Base-by-base conservation (phyloP, 1,140 invertebrate species). In the Conopomorpha cramerella region DNA sequence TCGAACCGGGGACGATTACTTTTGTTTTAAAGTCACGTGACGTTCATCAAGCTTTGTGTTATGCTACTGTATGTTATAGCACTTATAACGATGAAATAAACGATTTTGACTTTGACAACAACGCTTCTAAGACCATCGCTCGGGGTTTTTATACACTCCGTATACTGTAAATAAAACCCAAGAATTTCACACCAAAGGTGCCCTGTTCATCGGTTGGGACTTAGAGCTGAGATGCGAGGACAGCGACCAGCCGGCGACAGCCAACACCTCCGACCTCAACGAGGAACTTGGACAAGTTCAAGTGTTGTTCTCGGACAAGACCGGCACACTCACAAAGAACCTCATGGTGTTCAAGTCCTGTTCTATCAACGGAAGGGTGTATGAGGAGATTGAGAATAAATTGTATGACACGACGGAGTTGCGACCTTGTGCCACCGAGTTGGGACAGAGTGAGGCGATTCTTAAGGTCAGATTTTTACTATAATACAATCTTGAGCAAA, bases 341-440 rank as follows among this genome's bases (percentile, higher is more conserved):
- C 85, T 97, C 3, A 99, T 99, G 97, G 92, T 95, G 52, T 99
- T 98, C 62, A 95, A 96, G 61, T 81, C 87, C n/a, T 95, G 92
- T 55, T 88, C 91, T 0, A 86, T 98, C n/a, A 91, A 82, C 12
- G 92, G 90, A 0, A 79, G 80, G n/a, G 78, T 90, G 13, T 97
- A 91, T 61, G 79, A 78, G 7, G 77, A 87, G 43, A 81, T 80
- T 27, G 77, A 83, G 16, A 80, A 78, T 0, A 58, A 60, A 38
- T 46, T 85, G 8, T 81, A 81, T 31, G 49, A 74, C n/a, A 57
- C 84, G 3, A 70, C 65, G n/a, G n/a, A n/a, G n/a, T n/a, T n/a
- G n/a, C n/a, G n/a, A n/a, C n/a, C n/a, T n/a, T n/a, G n/a, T n/a
- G n/a, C n/a, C n/a, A n/a, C n/a, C 12, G 46, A 68, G 10, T 62